Evolutionary conservation across 23 tunicate genomes (phyloP).

Genomic region (Clavelina lepadiformis): DNA sequence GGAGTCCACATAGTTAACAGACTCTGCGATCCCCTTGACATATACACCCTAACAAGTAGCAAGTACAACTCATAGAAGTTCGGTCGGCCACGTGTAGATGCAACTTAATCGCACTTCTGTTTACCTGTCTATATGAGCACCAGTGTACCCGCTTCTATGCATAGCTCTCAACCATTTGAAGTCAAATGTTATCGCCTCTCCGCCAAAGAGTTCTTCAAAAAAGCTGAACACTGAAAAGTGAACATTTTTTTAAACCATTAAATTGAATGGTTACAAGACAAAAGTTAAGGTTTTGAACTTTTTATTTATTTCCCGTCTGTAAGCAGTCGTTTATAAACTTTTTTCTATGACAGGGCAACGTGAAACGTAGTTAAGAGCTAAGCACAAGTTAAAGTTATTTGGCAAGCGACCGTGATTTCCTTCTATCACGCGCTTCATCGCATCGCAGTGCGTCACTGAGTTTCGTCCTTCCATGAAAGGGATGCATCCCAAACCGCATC

Average conservation of each 20-base stretch:
- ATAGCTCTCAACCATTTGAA: constrained; percentile 24
- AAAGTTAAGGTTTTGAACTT: too few relatives aligned
- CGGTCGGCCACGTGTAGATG: not conserved
- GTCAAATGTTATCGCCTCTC: constrained; percentile 9
- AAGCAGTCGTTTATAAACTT: too few relatives aligned
- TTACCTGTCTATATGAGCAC: constrained; percentile 29
- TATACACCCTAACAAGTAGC: constrained; percentile 13
- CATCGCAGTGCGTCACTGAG: constrained; percentile 10
- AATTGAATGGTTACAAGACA: too few relatives aligned
- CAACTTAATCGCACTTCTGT: not conserved
- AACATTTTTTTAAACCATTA: too few relatives aligned
- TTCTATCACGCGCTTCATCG: constrained; percentile 6
- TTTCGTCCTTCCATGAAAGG: constrained; percentile 34
- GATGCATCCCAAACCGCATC: constrained; percentile 13
- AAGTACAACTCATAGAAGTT: not conserved
- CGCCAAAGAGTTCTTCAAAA: constrained; percentile 15
- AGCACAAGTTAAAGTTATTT: too few relatives aligned
- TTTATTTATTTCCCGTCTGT: too few relatives aligned
- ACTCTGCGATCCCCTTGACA: constrained; percentile 18
- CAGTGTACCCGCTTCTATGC: constrained; percentile 16
- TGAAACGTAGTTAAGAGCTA: too few relatives aligned
- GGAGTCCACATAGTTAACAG: constrained; percentile 26
- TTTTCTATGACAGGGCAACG: too few relatives aligned
- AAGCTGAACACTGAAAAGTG: constrained; percentile 13
- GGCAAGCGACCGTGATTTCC: constrained; percentile 17